Evolutionary conservation across 30 jellyfish, hydroid and myxozoan genomes (phyloP).

Genomic region (Pelagia noctiluca): DNA sequence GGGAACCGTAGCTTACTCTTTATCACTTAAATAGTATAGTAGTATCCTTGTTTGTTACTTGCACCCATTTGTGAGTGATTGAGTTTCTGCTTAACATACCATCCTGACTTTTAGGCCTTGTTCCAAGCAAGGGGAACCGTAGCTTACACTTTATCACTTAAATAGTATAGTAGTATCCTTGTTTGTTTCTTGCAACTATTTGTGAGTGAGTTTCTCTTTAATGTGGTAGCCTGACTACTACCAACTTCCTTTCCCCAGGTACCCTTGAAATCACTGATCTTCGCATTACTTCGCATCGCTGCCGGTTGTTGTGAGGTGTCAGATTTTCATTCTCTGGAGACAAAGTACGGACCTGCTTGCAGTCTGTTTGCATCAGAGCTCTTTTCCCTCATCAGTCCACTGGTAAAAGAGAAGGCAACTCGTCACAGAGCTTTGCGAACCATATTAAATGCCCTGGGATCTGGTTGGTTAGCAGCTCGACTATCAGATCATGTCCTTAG

Average conservation of each 20-base stretch:
- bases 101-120: no score
- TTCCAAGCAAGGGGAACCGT: no score
- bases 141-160: no score
- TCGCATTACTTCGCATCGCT: constrained; percentile 27
- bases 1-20: no score
- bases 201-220: no score
- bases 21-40: no score
- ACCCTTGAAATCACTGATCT: constrained; percentile 32
- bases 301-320: constrained; percentile 59
- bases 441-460: constrained; percentile 43
- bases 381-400: neutral
- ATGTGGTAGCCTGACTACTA: no score
- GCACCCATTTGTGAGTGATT: no score
- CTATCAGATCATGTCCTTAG: constrained; percentile 59
- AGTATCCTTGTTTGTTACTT: no score
- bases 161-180: no score
- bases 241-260: constrained; percentile 22
- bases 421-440: constrained; percentile 7
- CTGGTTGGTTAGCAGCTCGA: constrained; percentile 59
- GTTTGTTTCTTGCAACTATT: no score
- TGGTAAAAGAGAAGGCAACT: neutral
- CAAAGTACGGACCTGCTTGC: constrained; percentile 58
- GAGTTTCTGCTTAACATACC: no score
- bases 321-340: constrained; percentile 17
- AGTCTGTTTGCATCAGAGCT: constrained; percentile 18